Evolutionary conservation across 2,888 invertebrate genomes (phyloP), one percentile per base, ranked within the genome.

Genomic region (Coronaproctus castanopsis): DNA sequence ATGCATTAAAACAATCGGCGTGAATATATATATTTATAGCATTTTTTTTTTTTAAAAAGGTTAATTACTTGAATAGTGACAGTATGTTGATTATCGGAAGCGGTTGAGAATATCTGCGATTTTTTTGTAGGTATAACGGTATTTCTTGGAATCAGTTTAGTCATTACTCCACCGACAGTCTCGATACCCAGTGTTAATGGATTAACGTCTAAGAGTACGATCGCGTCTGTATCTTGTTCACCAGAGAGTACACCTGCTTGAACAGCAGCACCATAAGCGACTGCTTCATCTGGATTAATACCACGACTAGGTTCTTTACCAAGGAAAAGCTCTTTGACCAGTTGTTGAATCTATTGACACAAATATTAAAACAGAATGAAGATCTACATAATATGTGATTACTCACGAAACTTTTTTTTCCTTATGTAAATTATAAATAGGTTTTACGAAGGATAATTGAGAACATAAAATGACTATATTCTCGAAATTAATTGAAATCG

Each of bases 161-260:
- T 97, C 97, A 99, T 98, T 24, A 98, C 97, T 66, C 98, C 98
- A 64, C 98, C 97, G 55, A 97, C 96, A 52, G 98, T 99, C 75
- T 99, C 98, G 70, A 99, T 98, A 75, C 98, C 98, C 83, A 98
- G 82, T 65, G 98, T 97, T 65, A 99, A 79, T 66, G 98, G 98
- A 73, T 96, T 97, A 58, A 98, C 98, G 72, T 99, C 97, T 64
- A 98, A 80, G 62, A 98, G 79, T 0, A 97, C 92, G 66, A 97
- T 86, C 59, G 95, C 95, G 67, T 92, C 92, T 1, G 93, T 93
- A 70, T 92, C 92, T 74, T 96, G 92, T 77, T 96, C 96, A 58
- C 97, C 93, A 62, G 91, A 89, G 62, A 99, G 81, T 1, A 98
- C 96, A 67, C 96, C 97, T 70, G 93, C 97, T 75, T 98, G 96